These are phyloP conservation scores for Sebastes minor DNA, from an alignment of 2,797 vertebrate genomes.

Conservation along the genomic window DNA sequence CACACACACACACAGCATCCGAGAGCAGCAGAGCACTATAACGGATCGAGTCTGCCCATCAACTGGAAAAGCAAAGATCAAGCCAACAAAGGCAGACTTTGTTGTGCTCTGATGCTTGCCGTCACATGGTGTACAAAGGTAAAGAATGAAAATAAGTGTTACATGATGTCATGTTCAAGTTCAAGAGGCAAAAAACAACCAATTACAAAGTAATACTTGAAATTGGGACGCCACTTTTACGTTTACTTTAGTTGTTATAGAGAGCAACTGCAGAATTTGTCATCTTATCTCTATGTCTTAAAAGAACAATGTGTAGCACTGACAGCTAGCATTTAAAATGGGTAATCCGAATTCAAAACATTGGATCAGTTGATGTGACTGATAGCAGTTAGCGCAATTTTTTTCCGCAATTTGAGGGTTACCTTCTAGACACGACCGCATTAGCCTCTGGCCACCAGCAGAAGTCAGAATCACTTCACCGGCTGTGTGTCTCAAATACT, in stretches of 20 bases:
- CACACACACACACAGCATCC: not conserved
- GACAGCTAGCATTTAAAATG: too few relatives aligned
- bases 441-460: too few relatives aligned
- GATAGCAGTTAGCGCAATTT: too few relatives aligned
- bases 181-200: not conserved
- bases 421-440: too few relatives aligned
- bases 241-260: not conserved
- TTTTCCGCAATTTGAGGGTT: too few relatives aligned
- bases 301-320: too few relatives aligned
- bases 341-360: too few relatives aligned
- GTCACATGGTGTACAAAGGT: not conserved
- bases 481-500: too few relatives aligned
- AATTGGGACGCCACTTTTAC: not conserved
- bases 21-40: not conserved
- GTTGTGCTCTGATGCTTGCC: not conserved
- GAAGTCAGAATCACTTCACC: too few relatives aligned
- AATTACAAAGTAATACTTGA: not conserved
- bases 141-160: not conserved
- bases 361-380: rapidly evolving
- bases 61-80: not conserved
- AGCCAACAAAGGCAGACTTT: not conserved
- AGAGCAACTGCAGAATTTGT: not conserved
- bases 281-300: not conserved
- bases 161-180: not conserved
- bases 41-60: not conserved